phyloP scores from a whole-genome alignment of 2,888 invertebrate genomes.

The Augochlorella aurata region DNA sequence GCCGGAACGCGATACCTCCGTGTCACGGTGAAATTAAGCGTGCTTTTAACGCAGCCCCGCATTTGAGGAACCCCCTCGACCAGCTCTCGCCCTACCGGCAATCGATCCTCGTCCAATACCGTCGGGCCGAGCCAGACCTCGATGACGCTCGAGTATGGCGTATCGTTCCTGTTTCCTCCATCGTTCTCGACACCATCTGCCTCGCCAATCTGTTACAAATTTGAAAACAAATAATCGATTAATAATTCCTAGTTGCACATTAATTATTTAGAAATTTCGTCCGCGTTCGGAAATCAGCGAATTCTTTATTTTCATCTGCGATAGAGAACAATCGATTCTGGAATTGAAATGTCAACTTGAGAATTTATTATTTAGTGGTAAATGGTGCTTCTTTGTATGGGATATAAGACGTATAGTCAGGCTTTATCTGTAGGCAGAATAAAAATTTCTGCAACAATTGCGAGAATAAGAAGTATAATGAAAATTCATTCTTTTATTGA shows the following conservation, averaged over 20 bases:
- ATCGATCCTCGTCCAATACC: constrained; percentile 66
- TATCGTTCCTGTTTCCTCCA: constrained; percentile 19
- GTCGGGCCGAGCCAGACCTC: constrained; percentile 31
- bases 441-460: no score
- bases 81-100: constrained; percentile 47
- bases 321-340: no score
- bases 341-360: no score
- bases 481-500: no score
- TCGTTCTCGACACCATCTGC: background rate
- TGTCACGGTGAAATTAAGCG: constrained; percentile 79
- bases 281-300: no score
- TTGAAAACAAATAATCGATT: background rate
- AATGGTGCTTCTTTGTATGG: no score
- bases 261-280: no score
- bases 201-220: background rate
- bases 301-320: no score
- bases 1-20: constrained; percentile 70
- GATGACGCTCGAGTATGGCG: constrained; percentile 57
- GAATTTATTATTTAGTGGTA: no score
- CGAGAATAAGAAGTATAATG: no score
- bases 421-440: no score
- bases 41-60: constrained; percentile 72
- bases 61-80: constrained; percentile 67
- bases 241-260: background rate
- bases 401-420: no score